A percentile compares a stretch with the other conserved stretches of the same genome.
Conservation (phyloP, 2,797 vertebrate genomes). For the Scarus forsteni region DNA sequence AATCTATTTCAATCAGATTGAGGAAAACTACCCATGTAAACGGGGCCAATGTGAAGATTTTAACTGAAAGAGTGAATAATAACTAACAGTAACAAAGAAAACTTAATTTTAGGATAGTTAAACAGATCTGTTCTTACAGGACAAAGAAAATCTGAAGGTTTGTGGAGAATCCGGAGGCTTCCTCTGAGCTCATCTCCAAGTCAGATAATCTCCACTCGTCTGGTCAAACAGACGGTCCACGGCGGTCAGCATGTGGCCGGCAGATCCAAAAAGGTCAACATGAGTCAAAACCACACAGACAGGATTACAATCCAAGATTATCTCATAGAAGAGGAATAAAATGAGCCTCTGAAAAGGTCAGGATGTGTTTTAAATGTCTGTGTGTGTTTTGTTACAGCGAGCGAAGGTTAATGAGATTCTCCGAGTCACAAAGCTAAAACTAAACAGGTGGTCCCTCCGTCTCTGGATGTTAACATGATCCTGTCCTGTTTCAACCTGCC, state of each 20-base stretch:
- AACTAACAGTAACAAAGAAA: too few species aligned
- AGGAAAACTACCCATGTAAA: too few species aligned
- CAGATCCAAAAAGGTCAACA: constrained; percentile 45
- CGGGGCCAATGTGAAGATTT: too few species aligned
- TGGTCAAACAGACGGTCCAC: constrained; percentile 3
- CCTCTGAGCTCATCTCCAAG: constrained; percentile 33
- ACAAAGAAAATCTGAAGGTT: background rate
- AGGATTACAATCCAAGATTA: constrained; percentile 14
- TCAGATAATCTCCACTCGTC: constrained; percentile 26
- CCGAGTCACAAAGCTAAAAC: background rate
- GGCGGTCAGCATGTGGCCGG: background rate
- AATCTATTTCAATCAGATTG: too few species aligned
- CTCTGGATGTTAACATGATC: constrained; percentile 1
- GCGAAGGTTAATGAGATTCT: constrained; percentile 7
- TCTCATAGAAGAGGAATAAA: background rate
- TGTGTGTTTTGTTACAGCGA: background rate
- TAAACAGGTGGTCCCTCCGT: background rate
- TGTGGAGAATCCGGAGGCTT: background rate
- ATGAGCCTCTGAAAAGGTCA: constrained; percentile 55
- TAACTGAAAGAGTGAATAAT: too few species aligned
- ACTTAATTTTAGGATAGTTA: too few species aligned
- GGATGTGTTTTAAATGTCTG: background rate
- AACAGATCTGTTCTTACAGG: too few species aligned
- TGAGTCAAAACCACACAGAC: background rate
- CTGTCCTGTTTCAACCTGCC: constrained; percentile 20